Evolutionary conservation across 2,797 vertebrate genomes (phyloP).

Genomic region (Lemur catta): DNA sequence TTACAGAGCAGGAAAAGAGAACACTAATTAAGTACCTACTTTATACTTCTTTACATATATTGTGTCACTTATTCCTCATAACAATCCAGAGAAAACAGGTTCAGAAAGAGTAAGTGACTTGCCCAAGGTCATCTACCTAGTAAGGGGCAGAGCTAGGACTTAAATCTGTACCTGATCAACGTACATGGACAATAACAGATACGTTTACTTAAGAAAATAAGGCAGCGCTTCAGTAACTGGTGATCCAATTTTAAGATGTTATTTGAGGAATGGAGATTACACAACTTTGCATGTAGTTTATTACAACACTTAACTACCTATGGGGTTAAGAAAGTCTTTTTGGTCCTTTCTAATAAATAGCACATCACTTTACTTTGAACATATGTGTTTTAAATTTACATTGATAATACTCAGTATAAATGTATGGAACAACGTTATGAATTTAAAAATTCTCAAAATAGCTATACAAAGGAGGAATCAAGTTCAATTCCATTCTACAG

Average conservation of each 20-base stretch:
- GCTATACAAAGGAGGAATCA: neutral
- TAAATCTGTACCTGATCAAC: neutral
- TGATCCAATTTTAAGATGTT: conserved; percentile 62
- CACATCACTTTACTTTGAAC: conserved; percentile 10
- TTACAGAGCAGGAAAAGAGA: neutral
- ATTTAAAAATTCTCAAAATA: conserved; percentile 20
- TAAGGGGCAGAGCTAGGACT: neutral
- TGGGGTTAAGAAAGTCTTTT: conserved; percentile 47
- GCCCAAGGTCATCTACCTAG: neutral
- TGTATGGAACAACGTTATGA: neutral
- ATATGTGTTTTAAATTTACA: conserved; percentile 15
- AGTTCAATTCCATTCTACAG: conserved; percentile 30
- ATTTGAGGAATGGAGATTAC: conserved; percentile 57
- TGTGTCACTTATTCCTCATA: neutral
- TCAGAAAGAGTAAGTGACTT: neutral
- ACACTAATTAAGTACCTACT: neutral
- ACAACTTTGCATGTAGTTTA: conserved; percentile 65
- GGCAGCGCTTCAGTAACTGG: conserved; percentile 26
- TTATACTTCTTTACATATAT: neutral
- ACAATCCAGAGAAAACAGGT: neutral
- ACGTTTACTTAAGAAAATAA: conserved; percentile 45
- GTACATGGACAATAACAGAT: neutral
- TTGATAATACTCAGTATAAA: neutral
- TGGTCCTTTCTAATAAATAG: conserved; percentile 51
- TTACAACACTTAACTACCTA: conserved; percentile 51